Evolutionary conservation across 2,113 vertebrate species (phyloP), one percentile per base, ranked within the genome.

Genomic region (Hippocampus guttulatus): DNA sequence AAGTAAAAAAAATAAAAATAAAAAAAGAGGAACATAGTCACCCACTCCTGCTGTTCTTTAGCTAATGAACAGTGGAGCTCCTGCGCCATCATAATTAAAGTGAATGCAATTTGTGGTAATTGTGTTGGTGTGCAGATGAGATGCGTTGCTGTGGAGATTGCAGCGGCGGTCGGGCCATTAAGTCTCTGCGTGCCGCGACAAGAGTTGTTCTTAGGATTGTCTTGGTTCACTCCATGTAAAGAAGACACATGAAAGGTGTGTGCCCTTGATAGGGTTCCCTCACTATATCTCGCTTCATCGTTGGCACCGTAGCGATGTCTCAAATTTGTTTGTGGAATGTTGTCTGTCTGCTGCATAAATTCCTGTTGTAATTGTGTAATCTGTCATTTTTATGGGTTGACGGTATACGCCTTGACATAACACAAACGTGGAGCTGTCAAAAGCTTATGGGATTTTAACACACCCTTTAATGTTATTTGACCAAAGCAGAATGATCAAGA

Each of bases 41-140:
- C 67, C 64, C 74, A 55, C 65, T 80, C 55, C 41, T 77, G 74
- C 65, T 38, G 38, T 81, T 83, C 74, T 69, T 82, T 70, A 76
- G 77, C 83, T 87, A 85, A 89, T 85, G 80, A 87, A 76, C 73
- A 80, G 60, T 69, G 43, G 64, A 80, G 73, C 78, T 80, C 66
- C 77, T 60, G 58, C 55, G 18, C 71, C 52, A 66, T 79, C 77
- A 87, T 86, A 84, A 87, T 88, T 82, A 85, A 84, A 85, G 80
- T 69, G 74, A 74, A 68, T 82, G 77, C 81, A 71, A 85, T 87
- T 79, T 86, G 70, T 27, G 70, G 75, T 81, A 79, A 89, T 86
- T 86, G 80, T 79, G 75, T 75, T 70, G 75, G 80, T 68, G 78
- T 74, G 71, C 54, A 75, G 69, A 73, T 72, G 67, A 67, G 71